Conservation (phyloP, 2,888 invertebrate species). For the Phanerotoma sp. region DNA sequence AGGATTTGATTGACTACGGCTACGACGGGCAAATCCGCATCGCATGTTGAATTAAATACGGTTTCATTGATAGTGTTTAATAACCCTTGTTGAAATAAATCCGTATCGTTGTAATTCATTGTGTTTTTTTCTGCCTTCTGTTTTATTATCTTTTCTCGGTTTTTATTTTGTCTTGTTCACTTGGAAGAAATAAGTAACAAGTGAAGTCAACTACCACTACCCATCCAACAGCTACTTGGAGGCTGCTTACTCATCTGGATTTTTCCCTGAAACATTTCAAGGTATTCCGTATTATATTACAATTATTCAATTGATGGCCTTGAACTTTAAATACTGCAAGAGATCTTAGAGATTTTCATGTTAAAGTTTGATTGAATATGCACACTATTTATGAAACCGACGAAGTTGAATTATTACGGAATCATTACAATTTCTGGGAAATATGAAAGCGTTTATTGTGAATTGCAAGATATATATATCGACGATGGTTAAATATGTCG, state of each 20-base stretch:
- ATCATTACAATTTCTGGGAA: no score
- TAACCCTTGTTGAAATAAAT: not conserved
- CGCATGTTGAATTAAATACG: slow-evolving; percentile 41
- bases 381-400: no score
- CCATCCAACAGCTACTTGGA: not conserved
- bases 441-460: no score
- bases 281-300: no score
- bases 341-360: not conserved
- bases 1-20: slow-evolving; percentile 65
- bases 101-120: slow-evolving; percentile 20
- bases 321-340: not conserved
- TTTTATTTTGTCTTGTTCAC: not conserved
- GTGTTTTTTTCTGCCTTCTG: not conserved
- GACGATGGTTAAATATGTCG: no score
- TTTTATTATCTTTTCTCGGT: not conserved
- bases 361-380: no score
- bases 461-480: no score
- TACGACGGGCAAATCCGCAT: slow-evolving; percentile 49
- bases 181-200: no score
- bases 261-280: not conserved
- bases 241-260: not conserved
- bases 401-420: no score
- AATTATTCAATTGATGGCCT: no score
- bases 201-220: not conserved
- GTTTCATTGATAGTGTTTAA: slow-evolving; percentile 26